These are phyloP conservation scores for Drosophila siamana DNA, from an alignment of 2,888 invertebrate species.

Conservation along the genomic window DNA sequence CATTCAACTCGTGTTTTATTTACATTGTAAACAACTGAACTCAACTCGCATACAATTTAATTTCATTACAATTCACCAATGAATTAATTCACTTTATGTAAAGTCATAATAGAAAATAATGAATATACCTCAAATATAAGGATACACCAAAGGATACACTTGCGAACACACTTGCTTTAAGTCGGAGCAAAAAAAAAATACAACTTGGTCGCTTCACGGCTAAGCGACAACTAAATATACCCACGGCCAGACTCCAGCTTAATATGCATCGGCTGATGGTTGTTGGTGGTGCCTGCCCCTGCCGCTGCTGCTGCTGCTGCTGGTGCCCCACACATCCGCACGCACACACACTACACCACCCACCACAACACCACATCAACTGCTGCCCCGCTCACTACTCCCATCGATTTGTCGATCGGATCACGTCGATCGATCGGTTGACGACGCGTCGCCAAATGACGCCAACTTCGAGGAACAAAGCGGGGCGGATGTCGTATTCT, in stretches of 20 bases:
- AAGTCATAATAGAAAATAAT: neutral
- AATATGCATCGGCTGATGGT: conserved; percentile 38
- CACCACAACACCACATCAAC: neutral
- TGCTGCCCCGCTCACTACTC: neutral
- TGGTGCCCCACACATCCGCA: neutral
- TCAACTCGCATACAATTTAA: neutral
- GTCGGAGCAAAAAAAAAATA: neutral
- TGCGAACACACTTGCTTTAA: neutral
- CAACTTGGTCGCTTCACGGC: conserved; percentile 59
- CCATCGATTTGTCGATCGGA: conserved; percentile 24
- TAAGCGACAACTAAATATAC: conserved; percentile 64
- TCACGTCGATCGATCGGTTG: conserved; percentile 25
- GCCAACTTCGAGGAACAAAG: conserved; percentile 7
- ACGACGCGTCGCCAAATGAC: conserved; percentile 24
- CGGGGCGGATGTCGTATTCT: conserved; percentile 30
- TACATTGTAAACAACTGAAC: conserved; percentile 8
- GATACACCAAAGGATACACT: neutral
- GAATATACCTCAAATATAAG: neutral
- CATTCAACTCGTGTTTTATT: neutral
- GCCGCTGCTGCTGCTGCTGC: neutral
- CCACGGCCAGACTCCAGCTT: conserved; percentile 69
- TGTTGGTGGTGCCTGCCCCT: neutral
- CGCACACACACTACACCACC: neutral
- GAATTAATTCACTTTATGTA: neutral
- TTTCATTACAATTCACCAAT: neutral